A percentile compares a stretch with the other conserved stretches of the same genome.
Evolutionary conservation across 2,113 vertebrate species (phyloP).

Genomic region (Pelvicachromis taeniatus): DNA sequence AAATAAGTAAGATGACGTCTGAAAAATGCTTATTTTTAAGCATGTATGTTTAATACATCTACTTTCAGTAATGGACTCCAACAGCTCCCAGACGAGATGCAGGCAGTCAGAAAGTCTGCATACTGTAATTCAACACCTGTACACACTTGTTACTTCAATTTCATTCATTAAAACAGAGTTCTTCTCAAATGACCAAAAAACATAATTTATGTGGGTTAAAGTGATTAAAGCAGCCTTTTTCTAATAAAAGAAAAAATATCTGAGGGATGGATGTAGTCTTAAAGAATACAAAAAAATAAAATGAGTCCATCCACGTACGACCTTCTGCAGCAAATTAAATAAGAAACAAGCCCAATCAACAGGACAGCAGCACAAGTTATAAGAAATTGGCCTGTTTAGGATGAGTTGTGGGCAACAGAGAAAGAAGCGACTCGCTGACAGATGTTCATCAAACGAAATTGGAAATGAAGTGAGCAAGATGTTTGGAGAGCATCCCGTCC

Average conservation of each 20-base stretch:
- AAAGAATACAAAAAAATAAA: background rate
- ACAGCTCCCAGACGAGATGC: background rate
- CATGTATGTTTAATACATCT: background rate
- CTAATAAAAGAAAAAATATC: background rate
- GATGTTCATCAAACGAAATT: constrained; percentile 56
- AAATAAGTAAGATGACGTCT: constrained; percentile 35
- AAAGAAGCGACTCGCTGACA: constrained; percentile 18
- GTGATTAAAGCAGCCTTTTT: constrained; percentile 3
- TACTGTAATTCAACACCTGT: background rate
- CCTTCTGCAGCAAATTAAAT: background rate
- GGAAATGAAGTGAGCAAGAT: constrained; percentile 43
- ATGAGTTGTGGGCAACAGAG: background rate
- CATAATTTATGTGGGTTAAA: background rate
- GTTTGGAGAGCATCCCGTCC: constrained; percentile 36
- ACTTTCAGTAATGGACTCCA: background rate
- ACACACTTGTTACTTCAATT: background rate
- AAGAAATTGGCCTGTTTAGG: background rate
- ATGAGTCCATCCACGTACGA: background rate
- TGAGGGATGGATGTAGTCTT: background rate
- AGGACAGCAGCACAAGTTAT: background rate
- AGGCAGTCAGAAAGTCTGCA: background rate
- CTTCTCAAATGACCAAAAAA: background rate
- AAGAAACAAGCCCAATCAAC: background rate
- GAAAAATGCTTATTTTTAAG: constrained; percentile 9
- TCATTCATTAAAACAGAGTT: background rate